Percentiles rank a stretch among this genome's conserved stretches.
phyloP scores from a whole-genome alignment of 2,113 vertebrate genomes.

The Oxygymnocypris stewartii region DNA sequence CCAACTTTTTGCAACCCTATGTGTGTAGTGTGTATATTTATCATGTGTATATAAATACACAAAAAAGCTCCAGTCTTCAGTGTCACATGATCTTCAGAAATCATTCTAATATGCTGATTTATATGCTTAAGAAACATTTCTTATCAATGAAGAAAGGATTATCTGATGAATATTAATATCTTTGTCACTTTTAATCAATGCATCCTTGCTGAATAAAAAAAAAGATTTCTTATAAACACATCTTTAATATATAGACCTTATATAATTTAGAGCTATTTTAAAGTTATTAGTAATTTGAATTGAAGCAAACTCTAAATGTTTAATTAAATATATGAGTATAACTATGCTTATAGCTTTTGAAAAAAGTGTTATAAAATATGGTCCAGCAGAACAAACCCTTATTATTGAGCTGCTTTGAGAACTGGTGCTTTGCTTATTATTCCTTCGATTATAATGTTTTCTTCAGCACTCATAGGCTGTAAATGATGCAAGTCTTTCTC shows the following conservation, averaged over 20 bases:
- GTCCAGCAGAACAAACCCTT: neutral
- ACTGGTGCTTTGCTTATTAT: neutral
- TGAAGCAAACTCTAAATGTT: neutral
- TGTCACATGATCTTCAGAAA: no score
- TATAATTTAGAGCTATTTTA: neutral
- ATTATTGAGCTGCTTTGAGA: no score
- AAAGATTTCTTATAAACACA: neutral
- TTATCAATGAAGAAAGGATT: no score
- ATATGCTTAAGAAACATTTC: no score
- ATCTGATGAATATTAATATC: neutral
- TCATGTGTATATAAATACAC: no score
- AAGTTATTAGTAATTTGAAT: neutral
- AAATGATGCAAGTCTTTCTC: conserved; percentile 37
- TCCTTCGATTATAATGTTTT: neutral
- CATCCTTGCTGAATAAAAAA: neutral
- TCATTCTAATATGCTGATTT: no score
- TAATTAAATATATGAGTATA: neutral
- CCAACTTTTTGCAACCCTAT: no score
- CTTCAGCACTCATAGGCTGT: neutral
- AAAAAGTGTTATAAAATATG: neutral
- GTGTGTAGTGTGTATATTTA: no score
- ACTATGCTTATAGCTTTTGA: neutral
- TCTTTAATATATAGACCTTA: neutral
- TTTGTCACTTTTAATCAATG: neutral
- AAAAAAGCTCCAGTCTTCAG: no score